Evolutionary conservation across 1,140 invertebrate genomes (phyloP), one percentile per base, ranked within the genome.

Genomic region (Leptinotarsa defecta): DNA sequence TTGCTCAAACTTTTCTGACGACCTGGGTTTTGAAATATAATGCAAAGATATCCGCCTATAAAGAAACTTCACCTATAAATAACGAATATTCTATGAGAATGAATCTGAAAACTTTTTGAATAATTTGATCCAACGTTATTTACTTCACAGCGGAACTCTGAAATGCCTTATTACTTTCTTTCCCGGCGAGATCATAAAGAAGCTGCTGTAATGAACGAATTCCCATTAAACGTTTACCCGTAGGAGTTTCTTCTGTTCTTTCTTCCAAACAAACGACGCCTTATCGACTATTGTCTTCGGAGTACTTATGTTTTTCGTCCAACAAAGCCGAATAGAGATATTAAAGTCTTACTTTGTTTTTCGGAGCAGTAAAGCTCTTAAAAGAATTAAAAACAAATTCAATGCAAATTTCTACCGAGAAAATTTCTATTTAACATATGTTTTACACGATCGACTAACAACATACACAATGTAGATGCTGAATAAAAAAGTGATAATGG

Each of bases 381-480:
- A 73, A 65, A 73, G 57, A 22, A 73, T 43, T 73, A 65, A 73
- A 73, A 73, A 73, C 63, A 65, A 73, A 73, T 73, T 73, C 71
- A 73, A 73, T 73, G 71, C 71, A 73, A 73, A 73, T 73, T 73
- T 65, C 13, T 19, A 34, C 20, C 27, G 34, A 52, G 61, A 48
- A 65, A 73, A 65, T 73, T 62, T 65, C 71, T 73, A 48, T 49
- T 73, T 73, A 64, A 73, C 71, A 73, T 65, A 62, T 73, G 71
- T 73, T 73, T 73, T 73, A 73, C 71, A 73, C 34, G 61, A 73
- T 73, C 71, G 48, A 27, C 63, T 73, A 48, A 65, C 71, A 64
- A 27, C 20, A 62, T 72, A 62, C 57, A 48, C 52, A 62, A 61
- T 70, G 57, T 62, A 20, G 6, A 49, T 34, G 27, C 19, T 72